Conservation (phyloP, 2,888 invertebrate genomes). For the Hyles lineata region DNA sequence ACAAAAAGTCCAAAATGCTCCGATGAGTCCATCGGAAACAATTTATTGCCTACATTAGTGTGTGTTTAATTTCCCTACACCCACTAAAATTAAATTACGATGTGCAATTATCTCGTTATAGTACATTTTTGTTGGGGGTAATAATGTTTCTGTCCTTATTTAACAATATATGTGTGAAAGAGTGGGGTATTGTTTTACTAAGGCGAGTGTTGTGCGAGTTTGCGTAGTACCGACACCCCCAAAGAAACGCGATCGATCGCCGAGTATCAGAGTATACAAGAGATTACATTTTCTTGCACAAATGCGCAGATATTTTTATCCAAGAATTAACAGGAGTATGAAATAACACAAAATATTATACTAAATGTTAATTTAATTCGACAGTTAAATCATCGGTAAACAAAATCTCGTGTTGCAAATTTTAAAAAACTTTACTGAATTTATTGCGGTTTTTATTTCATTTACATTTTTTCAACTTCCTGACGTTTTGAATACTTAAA, state of each 20-base stretch:
- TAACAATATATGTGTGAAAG: conserved; percentile 10
- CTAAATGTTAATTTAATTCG: no score
- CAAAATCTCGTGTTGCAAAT: no score
- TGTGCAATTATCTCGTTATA: conserved; percentile 19
- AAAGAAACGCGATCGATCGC: conserved; percentile 71
- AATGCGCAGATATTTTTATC: conserved; percentile 27
- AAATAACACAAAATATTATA: no score
- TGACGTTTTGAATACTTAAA: no score
- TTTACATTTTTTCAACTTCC: no score
- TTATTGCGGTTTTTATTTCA: no score
- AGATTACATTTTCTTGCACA: conserved; percentile 46
- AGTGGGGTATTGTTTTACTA: neutral
- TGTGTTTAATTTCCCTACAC: conserved; percentile 18
- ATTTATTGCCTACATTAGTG: conserved; percentile 9
- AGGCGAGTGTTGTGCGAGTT: conserved; percentile 47
- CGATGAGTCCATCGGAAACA: conserved; percentile 8
- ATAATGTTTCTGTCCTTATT: conserved; percentile 12
- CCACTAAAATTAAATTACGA: conserved; percentile 17
- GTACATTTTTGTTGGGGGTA: conserved; percentile 12
- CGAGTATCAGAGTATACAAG: conserved; percentile 49
- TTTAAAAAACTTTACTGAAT: no score
- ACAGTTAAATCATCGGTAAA: no score
- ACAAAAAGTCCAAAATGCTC: conserved; percentile 18
- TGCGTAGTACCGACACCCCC: conserved; percentile 52
- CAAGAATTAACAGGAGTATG: no score